These are phyloP conservation scores for Oligia fasciuncula DNA, from an alignment of 2,888 invertebrate species.

Conservation along the genomic window DNA sequence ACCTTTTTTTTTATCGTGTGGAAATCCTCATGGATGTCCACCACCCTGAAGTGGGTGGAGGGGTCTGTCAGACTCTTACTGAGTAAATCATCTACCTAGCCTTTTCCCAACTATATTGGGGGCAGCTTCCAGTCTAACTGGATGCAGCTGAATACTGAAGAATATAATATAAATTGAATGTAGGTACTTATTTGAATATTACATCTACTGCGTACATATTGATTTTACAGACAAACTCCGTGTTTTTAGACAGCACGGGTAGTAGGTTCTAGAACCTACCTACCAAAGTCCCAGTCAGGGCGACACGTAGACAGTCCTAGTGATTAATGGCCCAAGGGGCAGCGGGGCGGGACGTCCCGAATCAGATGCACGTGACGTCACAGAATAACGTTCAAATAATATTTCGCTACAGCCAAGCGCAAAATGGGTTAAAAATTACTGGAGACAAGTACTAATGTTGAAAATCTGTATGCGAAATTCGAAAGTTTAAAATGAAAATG, in stretches of 20 bases:
- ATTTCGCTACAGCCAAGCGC: conserved; percentile 71
- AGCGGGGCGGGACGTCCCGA: conserved; percentile 75
- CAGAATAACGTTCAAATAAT: conserved; percentile 81
- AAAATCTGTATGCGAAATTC: conserved; percentile 59
- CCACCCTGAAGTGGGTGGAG: too few relatives aligned
- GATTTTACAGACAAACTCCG: conserved; percentile 40
- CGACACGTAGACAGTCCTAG: conserved; percentile 81
- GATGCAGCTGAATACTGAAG: too few relatives aligned
- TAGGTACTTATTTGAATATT: background rate
- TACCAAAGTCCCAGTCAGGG: conserved; percentile 71
- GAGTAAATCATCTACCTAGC: background rate
- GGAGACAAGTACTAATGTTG: conserved; percentile 63
- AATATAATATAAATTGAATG: background rate
- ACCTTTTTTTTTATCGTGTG: too few relatives aligned
- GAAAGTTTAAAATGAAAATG: conserved; percentile 61
- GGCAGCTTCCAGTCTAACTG: background rate
- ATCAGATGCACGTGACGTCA: conserved; percentile 88
- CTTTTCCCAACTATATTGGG: background rate
- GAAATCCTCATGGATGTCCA: too few relatives aligned
- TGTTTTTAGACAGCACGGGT: conserved; percentile 45
- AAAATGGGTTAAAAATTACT: conserved; percentile 69
- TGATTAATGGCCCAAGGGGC: conserved; percentile 82
- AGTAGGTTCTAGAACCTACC: conserved; percentile 46
- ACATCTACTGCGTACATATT: conserved; percentile 1
- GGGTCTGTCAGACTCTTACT: too few relatives aligned